A percentile compares a stretch with the other conserved stretches of the same genome.
Conservation (phyloP, 2,888 invertebrate genomes). For the Mellilla xanthometata region DNA sequence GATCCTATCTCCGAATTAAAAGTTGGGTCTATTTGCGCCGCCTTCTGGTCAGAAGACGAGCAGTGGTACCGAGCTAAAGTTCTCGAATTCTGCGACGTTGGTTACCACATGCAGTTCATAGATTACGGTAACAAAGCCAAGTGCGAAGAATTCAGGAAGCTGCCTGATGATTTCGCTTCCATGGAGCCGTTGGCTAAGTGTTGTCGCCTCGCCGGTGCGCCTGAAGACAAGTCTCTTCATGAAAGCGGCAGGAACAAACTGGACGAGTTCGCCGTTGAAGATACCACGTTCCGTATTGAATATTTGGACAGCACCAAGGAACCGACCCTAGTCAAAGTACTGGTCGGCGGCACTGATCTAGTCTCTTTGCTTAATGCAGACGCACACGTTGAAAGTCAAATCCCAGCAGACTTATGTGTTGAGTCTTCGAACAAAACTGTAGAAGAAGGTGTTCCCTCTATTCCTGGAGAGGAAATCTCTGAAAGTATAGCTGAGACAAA, state of each 20-base stretch:
- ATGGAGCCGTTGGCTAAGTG: constrained; percentile 85
- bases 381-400: constrained; percentile 7
- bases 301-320: constrained; percentile 82
- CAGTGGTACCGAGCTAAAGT: constrained; percentile 87
- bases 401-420: constrained; percentile 11
- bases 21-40: constrained; percentile 85
- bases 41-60: constrained; percentile 85
- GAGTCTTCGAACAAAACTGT: background rate
- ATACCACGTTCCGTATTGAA: constrained; percentile 80
- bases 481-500: background rate
- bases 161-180: constrained; percentile 83
- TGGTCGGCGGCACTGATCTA: constrained; percentile 76
- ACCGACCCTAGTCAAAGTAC: constrained; percentile 83
- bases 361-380: constrained; percentile 38
- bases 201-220: constrained; percentile 79
- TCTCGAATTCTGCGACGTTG: constrained; percentile 79
- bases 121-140: constrained; percentile 88
- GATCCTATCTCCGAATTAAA: constrained; percentile 74
- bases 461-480: background rate
- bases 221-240: constrained; percentile 68
- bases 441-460: background rate
- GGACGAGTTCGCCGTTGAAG: constrained; percentile 57
- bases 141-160: constrained; percentile 80
- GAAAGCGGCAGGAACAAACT: constrained; percentile 59
- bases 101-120: constrained; percentile 84